Evolutionary conservation across 1,140 invertebrate genomes (phyloP).

Genomic region (Hylaeus volcanicus): DNA sequence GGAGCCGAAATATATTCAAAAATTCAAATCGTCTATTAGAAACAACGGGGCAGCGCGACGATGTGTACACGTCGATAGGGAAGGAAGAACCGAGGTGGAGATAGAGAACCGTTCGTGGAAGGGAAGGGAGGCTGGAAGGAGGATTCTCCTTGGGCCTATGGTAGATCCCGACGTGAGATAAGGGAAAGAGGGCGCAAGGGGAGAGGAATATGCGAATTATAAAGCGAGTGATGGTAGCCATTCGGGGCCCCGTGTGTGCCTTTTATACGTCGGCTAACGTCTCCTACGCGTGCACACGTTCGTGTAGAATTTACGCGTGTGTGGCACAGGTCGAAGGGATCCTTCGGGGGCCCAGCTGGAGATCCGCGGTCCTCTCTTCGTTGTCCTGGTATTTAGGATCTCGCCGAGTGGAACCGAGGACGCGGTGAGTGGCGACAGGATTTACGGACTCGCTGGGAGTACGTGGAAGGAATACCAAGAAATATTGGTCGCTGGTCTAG

Average conservation of each 20-base stretch:
- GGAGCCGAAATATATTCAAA: slow-evolving; percentile 74
- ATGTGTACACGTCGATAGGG: slow-evolving; percentile 64
- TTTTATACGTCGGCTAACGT: slow-evolving; percentile 49
- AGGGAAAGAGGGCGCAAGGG: slow-evolving; percentile 58
- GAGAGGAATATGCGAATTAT: slow-evolving; percentile 71
- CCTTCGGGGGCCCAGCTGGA: slow-evolving; percentile 69
- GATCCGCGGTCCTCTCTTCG: slow-evolving; percentile 52
- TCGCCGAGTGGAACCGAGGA: slow-evolving; percentile 54
- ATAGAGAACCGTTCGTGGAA: slow-evolving; percentile 50
- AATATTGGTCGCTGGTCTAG: slow-evolving; percentile 45
- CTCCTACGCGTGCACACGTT: slow-evolving; percentile 44
- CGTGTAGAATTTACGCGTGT: slow-evolving; percentile 61
- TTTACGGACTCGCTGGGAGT: slow-evolving; percentile 61
- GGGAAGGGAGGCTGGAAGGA: slow-evolving; percentile 39
- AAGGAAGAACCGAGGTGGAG: slow-evolving; percentile 28
- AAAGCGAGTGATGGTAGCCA: slow-evolving; percentile 70
- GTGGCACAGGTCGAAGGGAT: slow-evolving; percentile 65
- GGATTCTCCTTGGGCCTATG: slow-evolving; percentile 58
- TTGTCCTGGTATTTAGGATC: slow-evolving; percentile 71
- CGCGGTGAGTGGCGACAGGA: slow-evolving; percentile 62
- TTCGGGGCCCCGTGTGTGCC: slow-evolving; percentile 41
- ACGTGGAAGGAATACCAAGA: slow-evolving; percentile 46
- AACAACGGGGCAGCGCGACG: slow-evolving; percentile 66
- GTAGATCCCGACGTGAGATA: slow-evolving; percentile 72
- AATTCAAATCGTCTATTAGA: slow-evolving; percentile 79